A percentile compares a stretch with the other conserved stretches of the same genome.
Conservation (phyloP, 2,888 invertebrate species). For the Drosophila leonis region DNA sequence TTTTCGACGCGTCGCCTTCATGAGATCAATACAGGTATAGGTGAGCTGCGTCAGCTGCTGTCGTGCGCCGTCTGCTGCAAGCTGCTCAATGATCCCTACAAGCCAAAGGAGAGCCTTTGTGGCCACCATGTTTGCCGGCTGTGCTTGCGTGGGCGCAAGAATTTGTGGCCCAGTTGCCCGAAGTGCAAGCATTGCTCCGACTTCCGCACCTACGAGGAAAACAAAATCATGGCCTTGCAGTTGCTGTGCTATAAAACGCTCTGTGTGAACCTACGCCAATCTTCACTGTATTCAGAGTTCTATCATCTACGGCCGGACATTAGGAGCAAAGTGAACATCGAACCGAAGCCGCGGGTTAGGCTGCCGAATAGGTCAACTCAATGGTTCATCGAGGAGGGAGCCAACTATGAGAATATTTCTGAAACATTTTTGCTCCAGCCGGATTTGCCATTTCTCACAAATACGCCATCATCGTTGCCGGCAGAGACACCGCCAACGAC, state of each 20-base stretch:
- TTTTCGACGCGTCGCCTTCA: conserved; percentile 89
- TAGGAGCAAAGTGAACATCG: conserved; percentile 30
- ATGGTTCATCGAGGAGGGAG: conserved; percentile 92
- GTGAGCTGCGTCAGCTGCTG: conserved; percentile 93
- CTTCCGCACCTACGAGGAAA: conserved; percentile 92
- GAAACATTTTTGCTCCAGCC: conserved; percentile 89
- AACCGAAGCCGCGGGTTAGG: conserved; percentile 82
- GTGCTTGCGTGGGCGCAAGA: conserved; percentile 94
- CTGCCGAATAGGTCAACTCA: conserved; percentile 72
- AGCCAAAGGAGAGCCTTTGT: conserved; percentile 92
- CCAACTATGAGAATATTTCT: conserved; percentile 91
- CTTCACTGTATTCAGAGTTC: conserved; percentile 87
- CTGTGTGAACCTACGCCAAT: conserved; percentile 92
- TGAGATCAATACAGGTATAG: conserved; percentile 93
- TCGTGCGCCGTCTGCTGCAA: conserved; percentile 96
- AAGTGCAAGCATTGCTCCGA: conserved; percentile 94
- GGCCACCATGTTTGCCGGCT: conserved; percentile 95
- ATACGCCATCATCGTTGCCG: conserved; percentile 86
- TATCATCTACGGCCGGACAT: neutral
- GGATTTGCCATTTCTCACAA: conserved; percentile 86
- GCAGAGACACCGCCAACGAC: conserved; percentile 63
- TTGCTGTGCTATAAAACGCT: conserved; percentile 95
- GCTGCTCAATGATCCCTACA: conserved; percentile 92
- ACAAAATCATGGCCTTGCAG: conserved; percentile 92
- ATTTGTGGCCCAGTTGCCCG: conserved; percentile 92